phyloP scores from a whole-genome alignment of 2,888 invertebrate species.

The Elegia similella region DNA sequence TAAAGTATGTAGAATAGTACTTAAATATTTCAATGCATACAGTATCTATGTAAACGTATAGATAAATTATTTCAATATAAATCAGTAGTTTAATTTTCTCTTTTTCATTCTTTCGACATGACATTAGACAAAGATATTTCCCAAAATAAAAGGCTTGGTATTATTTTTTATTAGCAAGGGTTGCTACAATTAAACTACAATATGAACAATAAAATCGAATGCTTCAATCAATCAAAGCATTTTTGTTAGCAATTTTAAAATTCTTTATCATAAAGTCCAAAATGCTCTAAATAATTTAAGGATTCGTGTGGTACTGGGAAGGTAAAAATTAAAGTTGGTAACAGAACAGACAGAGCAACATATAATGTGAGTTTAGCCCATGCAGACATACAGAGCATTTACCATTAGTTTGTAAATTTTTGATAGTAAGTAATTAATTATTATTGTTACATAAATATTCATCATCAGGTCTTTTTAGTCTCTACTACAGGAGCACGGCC shows the following conservation, averaged over 20 bases:
- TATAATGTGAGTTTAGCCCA: too few species aligned
- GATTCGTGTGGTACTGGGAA: not conserved
- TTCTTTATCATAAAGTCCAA: constrained; percentile 8
- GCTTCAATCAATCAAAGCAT: constrained; percentile 7
- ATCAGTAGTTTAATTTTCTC: too few species aligned
- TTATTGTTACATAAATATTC: too few species aligned
- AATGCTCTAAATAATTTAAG: constrained; percentile 6
- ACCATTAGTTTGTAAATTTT: too few species aligned
- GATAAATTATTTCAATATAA: too few species aligned
- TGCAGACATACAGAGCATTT: too few species aligned
- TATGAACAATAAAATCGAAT: constrained; percentile 1
- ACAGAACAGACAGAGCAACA: not conserved
- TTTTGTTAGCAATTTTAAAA: constrained; percentile 29
- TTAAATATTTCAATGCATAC: too few species aligned
- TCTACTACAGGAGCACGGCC: too few species aligned
- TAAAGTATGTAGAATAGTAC: too few species aligned
- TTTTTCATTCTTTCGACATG: not conserved
- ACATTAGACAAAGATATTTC: not conserved
- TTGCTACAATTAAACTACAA: not conserved
- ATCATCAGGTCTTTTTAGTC: too few species aligned
- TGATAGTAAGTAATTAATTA: too few species aligned
- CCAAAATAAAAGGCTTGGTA: not conserved
- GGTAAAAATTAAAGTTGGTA: not conserved
- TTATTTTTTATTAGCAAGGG: not conserved
- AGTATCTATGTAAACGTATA: too few species aligned